These are phyloP conservation scores for Paracentrotus lividus DNA, from an alignment of 53 echinoderm and acorn worm species.

Conservation along the genomic window DNA sequence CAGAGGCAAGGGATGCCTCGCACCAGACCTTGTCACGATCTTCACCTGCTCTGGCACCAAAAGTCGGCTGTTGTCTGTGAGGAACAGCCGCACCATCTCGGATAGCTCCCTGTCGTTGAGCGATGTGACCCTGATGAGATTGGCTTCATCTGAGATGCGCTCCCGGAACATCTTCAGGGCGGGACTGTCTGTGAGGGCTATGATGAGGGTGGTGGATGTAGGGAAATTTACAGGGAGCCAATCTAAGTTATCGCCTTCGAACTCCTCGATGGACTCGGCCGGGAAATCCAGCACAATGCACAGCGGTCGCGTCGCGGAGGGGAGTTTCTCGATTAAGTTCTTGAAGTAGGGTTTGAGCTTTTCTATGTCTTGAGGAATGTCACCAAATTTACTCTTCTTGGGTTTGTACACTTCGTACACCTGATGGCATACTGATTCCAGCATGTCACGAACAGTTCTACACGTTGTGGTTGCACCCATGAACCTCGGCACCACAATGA, in stretches of 20 bases:
- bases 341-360: constrained; percentile 86
- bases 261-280: constrained; percentile 75
- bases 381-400: constrained; percentile 76
- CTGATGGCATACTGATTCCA: constrained; percentile 90
- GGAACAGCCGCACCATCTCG: constrained; percentile 89
- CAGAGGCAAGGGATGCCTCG: constrained; percentile 89
- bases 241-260: constrained; percentile 80
- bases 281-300: constrained; percentile 88
- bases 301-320: constrained; percentile 82
- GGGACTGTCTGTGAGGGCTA: constrained; percentile 86
- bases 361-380: constrained; percentile 84
- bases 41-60: constrained; percentile 94
- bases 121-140: constrained; percentile 91
- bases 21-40: constrained; percentile 91
- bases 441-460: constrained; percentile 86
- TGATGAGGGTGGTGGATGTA: constrained; percentile 79
- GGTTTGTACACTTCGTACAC: constrained; percentile 92
- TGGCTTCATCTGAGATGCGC: constrained; percentile 82
- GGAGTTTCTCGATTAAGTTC: constrained; percentile 87
- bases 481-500: constrained; percentile 85
- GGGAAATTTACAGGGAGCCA: constrained; percentile 92
- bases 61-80: constrained; percentile 85
- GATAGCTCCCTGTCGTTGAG: constrained; percentile 89
- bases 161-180: constrained; percentile 89
- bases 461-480: constrained; percentile 87